Percentiles rank a stretch among this genome's conserved stretches.
Evolutionary conservation across 2,797 vertebrate genomes (phyloP).

Genomic region (Bradypus variegatus): DNA sequence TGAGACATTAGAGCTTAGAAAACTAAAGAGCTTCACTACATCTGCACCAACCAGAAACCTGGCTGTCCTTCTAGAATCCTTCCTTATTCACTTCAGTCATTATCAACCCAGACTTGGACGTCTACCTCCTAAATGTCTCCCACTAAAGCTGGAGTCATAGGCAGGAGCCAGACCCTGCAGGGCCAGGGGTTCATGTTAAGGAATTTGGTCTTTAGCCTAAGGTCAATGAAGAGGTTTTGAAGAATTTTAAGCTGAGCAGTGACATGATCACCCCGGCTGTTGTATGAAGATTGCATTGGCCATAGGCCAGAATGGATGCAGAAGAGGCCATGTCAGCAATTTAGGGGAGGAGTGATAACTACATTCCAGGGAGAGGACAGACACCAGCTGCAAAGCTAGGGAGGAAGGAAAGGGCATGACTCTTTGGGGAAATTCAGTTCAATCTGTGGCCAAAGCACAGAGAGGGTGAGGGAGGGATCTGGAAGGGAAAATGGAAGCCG

Average conservation of each 20-base stretch:
- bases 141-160: not conserved
- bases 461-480: not conserved
- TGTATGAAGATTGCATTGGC: conserved; percentile 7
- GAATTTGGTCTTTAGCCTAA: conserved; percentile 38
- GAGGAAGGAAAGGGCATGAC: not conserved
- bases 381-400: conserved; percentile 1
- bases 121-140: not conserved
- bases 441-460: not conserved
- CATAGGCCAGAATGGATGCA: not conserved
- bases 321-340: not conserved
- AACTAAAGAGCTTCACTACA: not conserved
- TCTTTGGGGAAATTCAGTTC: not conserved
- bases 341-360: not conserved
- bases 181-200: not conserved
- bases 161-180: not conserved
- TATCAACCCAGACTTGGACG: not conserved
- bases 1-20: not conserved
- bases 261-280: not conserved
- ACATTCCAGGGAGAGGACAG: not conserved
- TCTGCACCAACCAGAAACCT: not conserved
- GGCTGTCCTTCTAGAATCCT: not conserved
- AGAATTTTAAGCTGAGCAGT: not conserved
- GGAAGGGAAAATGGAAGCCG: not conserved
- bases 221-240: not conserved
- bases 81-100: not conserved